phyloP scores from a whole-genome alignment of 1,140 invertebrate species.

The Solenopsis fugax region DNA sequence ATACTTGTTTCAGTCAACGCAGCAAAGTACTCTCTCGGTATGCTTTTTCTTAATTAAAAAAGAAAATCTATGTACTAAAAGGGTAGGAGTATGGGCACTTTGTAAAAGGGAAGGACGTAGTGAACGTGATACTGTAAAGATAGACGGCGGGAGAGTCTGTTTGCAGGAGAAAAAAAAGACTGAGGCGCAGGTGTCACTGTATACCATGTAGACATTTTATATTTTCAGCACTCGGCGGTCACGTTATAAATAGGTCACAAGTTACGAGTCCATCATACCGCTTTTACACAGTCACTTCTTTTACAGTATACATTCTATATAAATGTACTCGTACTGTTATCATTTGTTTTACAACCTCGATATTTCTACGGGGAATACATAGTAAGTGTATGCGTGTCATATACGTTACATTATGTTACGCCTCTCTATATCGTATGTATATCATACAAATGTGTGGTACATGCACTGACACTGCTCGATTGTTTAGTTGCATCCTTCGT shows the following conservation, averaged over 20 bases:
- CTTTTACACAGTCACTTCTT: conserved; percentile 58
- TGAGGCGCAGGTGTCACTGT: conserved; percentile 31
- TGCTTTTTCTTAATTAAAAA: conserved; percentile 1
- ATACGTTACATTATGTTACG: conserved; percentile 40
- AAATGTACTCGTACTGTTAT: conserved; percentile 48
- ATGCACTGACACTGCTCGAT: conserved; percentile 62
- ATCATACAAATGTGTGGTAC: conserved; percentile 56
- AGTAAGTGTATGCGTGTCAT: conserved; percentile 30
- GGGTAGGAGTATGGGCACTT: not conserved
- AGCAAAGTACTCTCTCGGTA: not conserved
- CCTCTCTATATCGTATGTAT: conserved; percentile 31
- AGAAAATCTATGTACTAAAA: not conserved
- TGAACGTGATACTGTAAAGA: conserved; percentile 32
- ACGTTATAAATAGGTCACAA: conserved; percentile 77
- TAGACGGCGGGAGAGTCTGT: conserved; percentile 6
- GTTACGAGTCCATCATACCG: conserved; percentile 66
- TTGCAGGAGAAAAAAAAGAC: conserved; percentile 24
- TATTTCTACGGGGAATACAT: conserved; percentile 48
- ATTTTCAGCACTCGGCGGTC: conserved; percentile 73
- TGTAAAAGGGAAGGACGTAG: conserved; percentile 7
- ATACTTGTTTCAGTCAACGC: not conserved
- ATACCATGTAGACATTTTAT: conserved; percentile 76
- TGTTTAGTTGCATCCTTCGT: conserved; percentile 52
- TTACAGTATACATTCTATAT: conserved; percentile 64
- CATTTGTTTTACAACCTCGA: conserved; percentile 30